Conservation (phyloP, 2,888 invertebrate species). For the Anoplius nigerrimus region DNA sequence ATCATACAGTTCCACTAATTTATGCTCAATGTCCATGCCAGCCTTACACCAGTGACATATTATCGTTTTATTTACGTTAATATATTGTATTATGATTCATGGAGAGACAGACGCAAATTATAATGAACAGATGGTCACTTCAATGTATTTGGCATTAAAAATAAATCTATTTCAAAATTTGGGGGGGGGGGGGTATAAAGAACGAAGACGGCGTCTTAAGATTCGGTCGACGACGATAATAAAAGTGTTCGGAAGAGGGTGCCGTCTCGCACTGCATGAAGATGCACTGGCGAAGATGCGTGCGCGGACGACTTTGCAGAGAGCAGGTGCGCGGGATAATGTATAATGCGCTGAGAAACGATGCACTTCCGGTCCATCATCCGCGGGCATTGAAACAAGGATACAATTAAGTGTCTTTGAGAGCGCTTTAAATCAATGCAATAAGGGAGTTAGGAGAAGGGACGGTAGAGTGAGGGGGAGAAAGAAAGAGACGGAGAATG, state of each 20-base stretch:
- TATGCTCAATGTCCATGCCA: too few species aligned
- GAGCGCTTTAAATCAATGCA: conserved; percentile 43
- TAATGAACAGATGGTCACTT: too few species aligned
- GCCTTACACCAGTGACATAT: too few species aligned
- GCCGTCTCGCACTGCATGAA: neutral
- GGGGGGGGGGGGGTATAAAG: too few species aligned
- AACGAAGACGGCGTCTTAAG: neutral
- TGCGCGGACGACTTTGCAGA: neutral
- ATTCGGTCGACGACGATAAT: neutral
- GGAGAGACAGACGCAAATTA: too few species aligned
- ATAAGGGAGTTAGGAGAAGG: neutral
- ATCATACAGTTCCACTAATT: too few species aligned
- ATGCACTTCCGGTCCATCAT: conserved; percentile 46
- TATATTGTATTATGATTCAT: too few species aligned
- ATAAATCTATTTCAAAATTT: too few species aligned
- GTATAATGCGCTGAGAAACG: conserved; percentile 32
- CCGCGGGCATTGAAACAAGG: conserved; percentile 30
- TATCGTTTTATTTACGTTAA: too few species aligned
- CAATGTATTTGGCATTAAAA: too few species aligned
- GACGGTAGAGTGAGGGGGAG: neutral
- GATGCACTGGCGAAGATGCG: conserved; percentile 2
- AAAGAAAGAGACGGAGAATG: conserved; percentile 3
- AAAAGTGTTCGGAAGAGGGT: neutral
- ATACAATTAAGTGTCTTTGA: conserved; percentile 49
- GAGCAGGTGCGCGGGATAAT: conserved; percentile 44